phyloP scores from a whole-genome alignment of 2,888 invertebrate species.

The Drosophila kambysellisi region DNA sequence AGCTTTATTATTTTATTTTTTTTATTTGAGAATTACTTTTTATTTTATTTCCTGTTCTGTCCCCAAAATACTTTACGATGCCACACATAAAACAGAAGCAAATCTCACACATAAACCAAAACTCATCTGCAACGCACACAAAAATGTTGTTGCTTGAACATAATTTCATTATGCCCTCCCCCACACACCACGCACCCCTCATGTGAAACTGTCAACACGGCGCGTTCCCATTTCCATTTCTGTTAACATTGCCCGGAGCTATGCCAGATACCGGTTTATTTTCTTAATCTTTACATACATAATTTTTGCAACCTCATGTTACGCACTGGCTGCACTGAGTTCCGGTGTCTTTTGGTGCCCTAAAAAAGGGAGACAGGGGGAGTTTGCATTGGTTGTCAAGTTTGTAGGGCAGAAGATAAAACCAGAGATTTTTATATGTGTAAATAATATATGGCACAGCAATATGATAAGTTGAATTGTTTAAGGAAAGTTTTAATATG shows the following conservation, averaged over 20 bases:
- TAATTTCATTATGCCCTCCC: slow-evolving; percentile 50
- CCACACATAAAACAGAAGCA: slow-evolving; percentile 51
- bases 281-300: slow-evolving; percentile 78
- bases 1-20: slow-evolving; percentile 5
- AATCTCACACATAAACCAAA: slow-evolving; percentile 58
- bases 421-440: background rate
- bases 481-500: background rate
- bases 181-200: background rate
- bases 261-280: slow-evolving; percentile 75
- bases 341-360: slow-evolving; percentile 26
- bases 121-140: slow-evolving; percentile 40
- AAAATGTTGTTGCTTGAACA: slow-evolving; percentile 39
- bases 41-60: slow-evolving; percentile 41
- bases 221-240: slow-evolving; percentile 29
- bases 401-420: background rate
- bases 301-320: slow-evolving; percentile 70
- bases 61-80: slow-evolving; percentile 42
- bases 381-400: background rate
- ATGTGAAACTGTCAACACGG: slow-evolving; percentile 68
- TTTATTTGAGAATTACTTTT: slow-evolving; percentile 33
- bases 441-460: background rate
- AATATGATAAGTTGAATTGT: background rate
- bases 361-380: background rate
- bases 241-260: slow-evolving; percentile 43
- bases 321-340: slow-evolving; percentile 38